Evolutionary conservation across 2,113 vertebrate genomes (phyloP).

Genomic region (Vidua chalybeata): DNA sequence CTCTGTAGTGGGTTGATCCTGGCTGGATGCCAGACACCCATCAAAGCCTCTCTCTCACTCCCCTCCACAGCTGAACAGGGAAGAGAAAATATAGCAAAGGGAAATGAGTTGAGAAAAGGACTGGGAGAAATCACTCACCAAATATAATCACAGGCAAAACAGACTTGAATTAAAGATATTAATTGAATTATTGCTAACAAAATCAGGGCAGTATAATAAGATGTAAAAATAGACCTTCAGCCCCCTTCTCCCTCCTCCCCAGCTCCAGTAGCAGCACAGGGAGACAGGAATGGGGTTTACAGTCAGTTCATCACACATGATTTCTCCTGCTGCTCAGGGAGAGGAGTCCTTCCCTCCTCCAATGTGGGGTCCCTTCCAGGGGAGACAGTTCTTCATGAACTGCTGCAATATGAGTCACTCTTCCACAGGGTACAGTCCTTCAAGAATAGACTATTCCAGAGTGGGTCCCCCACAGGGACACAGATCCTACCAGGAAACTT

Average conservation of each 20-base stretch:
- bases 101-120: background rate
- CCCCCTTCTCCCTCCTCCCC: background rate
- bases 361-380: rapidly evolving
- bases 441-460: background rate
- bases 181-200: background rate
- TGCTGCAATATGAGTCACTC: background rate
- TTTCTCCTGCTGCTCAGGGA: background rate
- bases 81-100: background rate
- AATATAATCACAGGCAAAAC: background rate
- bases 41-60: background rate
- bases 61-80: background rate
- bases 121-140: background rate
- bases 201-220: background rate
- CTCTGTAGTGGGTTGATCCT: background rate
- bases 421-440: background rate
- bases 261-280: rapidly evolving
- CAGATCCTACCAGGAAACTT: background rate
- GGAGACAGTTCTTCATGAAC: background rate
- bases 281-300: background rate
- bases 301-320: background rate
- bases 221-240: background rate
- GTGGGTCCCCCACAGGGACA: no score
- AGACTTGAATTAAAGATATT: background rate
- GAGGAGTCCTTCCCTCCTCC: background rate
- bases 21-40: background rate